Conservation (phyloP, 2,797 vertebrate species). For the Diplodus puntazzo region DNA sequence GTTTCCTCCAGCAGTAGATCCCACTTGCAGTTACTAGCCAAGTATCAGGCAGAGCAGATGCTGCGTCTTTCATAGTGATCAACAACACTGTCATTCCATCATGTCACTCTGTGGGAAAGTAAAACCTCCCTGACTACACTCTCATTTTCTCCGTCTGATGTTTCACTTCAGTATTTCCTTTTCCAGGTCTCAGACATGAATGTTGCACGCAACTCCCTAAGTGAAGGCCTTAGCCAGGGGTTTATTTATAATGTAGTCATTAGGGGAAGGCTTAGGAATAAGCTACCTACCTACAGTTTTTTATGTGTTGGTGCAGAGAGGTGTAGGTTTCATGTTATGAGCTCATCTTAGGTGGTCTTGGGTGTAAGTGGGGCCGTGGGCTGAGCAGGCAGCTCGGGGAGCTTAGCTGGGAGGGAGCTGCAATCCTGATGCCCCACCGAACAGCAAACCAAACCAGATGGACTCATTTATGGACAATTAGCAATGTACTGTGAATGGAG, state of each 20-base stretch:
- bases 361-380: constrained; percentile 39
- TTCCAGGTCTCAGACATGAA: constrained; percentile 19
- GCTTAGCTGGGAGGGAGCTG: constrained; percentile 49
- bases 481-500: constrained; percentile 76
- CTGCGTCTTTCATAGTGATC: constrained; percentile 10
- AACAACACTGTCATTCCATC: not conserved
- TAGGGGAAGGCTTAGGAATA: constrained; percentile 41
- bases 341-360: constrained; percentile 75
- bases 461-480: constrained; percentile 87
- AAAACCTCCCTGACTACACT: constrained; percentile 14
- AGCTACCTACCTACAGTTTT: constrained; percentile 31
- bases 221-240: constrained; percentile 42
- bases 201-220: constrained; percentile 23
- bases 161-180: constrained; percentile 31
- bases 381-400: constrained; percentile 42
- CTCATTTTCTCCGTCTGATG: constrained; percentile 18
- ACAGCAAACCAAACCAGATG: constrained; percentile 86
- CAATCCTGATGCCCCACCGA: constrained; percentile 67
- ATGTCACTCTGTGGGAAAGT: not conserved
- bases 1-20: not conserved
- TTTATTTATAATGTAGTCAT: constrained; percentile 56
- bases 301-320: constrained; percentile 35
- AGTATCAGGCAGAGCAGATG: not conserved
- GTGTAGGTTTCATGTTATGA: constrained; percentile 68
- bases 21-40: not conserved